Conservation (phyloP, 2,113 vertebrate genomes). For the Dicerorhinus sumatrensis region DNA sequence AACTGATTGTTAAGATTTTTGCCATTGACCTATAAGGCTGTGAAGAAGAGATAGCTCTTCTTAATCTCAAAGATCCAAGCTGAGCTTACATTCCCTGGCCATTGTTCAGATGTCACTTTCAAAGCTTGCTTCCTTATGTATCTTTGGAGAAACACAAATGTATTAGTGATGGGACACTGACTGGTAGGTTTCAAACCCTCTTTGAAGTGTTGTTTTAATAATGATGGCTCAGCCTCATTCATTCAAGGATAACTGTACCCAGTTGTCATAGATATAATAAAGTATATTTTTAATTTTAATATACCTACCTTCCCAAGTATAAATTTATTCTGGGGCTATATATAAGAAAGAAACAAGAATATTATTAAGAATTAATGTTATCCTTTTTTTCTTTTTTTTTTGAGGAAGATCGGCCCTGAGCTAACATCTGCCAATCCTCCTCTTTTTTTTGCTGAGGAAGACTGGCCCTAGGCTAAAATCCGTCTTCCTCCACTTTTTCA, state of each 20-base stretch:
- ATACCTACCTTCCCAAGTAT: conserved; percentile 54
- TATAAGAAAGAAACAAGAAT: no score
- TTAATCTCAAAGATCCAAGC: conserved; percentile 68
- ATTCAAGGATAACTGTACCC: conserved; percentile 37
- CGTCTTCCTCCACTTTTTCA: no score
- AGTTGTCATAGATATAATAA: neutral
- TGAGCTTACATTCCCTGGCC: neutral
- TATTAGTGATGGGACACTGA: conserved; percentile 29
- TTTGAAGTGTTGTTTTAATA: conserved; percentile 58
- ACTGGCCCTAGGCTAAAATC: no score
- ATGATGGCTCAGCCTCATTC: conserved; percentile 31
- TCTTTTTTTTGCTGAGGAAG: no score
- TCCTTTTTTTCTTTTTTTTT: no score
- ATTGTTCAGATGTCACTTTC: conserved; percentile 57
- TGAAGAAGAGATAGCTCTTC: conserved; percentile 71
- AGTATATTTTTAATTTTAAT: conserved; percentile 43
- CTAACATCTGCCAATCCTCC: no score
- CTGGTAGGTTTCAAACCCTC: conserved; percentile 10
- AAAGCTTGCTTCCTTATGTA: neutral
- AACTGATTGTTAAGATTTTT: conserved; percentile 81
- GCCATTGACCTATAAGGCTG: conserved; percentile 74
- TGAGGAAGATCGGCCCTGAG: no score
- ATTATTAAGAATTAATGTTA: no score
- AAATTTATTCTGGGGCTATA: neutral
- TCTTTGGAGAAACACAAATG: conserved; percentile 63